Conservation (phyloP, 2,888 invertebrate species). For the Diarsia dahlii region DNA sequence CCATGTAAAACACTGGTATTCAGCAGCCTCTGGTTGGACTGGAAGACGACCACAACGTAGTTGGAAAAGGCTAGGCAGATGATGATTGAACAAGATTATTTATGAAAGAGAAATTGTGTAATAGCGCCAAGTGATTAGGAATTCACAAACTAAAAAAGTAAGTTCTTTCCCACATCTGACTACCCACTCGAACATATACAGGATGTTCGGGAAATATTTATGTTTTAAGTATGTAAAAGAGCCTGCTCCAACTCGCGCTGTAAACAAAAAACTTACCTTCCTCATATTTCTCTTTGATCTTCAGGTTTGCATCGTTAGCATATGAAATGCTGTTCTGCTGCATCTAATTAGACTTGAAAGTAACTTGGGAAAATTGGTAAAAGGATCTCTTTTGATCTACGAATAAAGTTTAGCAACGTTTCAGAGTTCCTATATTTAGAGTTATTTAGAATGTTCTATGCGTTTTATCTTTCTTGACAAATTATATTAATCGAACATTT, state of each 20-base stretch:
- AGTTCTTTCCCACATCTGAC: slow-evolving; percentile 23
- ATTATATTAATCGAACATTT: not conserved
- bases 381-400: slow-evolving; percentile 5
- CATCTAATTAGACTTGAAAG: slow-evolving; percentile 53
- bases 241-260: slow-evolving; percentile 40
- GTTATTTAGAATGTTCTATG: not conserved
- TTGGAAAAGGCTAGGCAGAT: too few relatives aligned
- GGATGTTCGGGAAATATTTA: slow-evolving; percentile 50
- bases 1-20: too few relatives aligned
- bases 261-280: slow-evolving; percentile 57
- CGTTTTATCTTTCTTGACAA: not conserved
- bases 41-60: too few relatives aligned
- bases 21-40: too few relatives aligned
- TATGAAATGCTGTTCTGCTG: slow-evolving; percentile 44
- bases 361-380: slow-evolving; percentile 31
- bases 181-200: slow-evolving; percentile 17
- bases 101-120: too few relatives aligned
- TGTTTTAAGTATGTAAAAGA: slow-evolving; percentile 55
- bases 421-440: not conserved
- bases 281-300: slow-evolving; percentile 59
- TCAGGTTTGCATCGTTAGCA: slow-evolving; percentile 55
- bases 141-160: slow-evolving; percentile 19
- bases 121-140: slow-evolving; percentile 21
- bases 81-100: too few relatives aligned
- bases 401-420: slow-evolving; percentile 9